Percentiles rank a stretch among this genome's conserved stretches.
Conservation (phyloP, 2,888 invertebrate genomes). For the Caenorhabditis afra region DNA sequence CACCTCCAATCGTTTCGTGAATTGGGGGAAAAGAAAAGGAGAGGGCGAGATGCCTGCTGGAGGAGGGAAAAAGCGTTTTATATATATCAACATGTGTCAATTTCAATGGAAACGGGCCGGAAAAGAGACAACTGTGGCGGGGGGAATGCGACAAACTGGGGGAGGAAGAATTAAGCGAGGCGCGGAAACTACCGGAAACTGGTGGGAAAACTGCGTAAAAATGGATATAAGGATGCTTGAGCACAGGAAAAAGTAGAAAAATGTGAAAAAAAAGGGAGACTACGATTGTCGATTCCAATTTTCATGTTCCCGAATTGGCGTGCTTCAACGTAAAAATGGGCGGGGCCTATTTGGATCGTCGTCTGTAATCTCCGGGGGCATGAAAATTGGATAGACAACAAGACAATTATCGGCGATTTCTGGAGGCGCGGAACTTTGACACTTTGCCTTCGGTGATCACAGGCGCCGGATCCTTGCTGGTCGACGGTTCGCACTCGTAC, state of each 20-base stretch:
- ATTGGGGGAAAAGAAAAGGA: too few relatives aligned
- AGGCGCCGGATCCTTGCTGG: constrained; percentile 51
- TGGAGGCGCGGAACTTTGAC: constrained; percentile 48
- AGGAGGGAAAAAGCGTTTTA: background rate
- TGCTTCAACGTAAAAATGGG: too few relatives aligned
- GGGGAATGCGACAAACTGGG: too few relatives aligned
- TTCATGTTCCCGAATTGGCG: too few relatives aligned
- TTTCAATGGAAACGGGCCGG: background rate
- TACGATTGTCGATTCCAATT: constrained; percentile 1
- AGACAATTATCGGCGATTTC: background rate
- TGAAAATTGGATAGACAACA: background rate
- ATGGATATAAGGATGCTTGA: constrained; percentile 1
- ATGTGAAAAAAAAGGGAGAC: background rate
- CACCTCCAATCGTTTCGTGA: background rate
- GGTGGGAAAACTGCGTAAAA: background rate
- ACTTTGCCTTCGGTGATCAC: constrained; percentile 40
- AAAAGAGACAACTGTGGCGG: too few relatives aligned
- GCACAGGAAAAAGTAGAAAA: too few relatives aligned
- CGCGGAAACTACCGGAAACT: constrained; percentile 9
- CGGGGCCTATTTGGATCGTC: too few relatives aligned
- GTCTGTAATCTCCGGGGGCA: too few relatives aligned
- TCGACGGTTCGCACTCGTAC: constrained; percentile 51
- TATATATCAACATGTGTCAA: constrained; percentile 12
- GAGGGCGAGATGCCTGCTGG: too few relatives aligned
- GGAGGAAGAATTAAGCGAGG: too few relatives aligned